phyloP scores from a whole-genome alignment of 2,888 invertebrate genomes.

The Apotomis capreana region DNA sequence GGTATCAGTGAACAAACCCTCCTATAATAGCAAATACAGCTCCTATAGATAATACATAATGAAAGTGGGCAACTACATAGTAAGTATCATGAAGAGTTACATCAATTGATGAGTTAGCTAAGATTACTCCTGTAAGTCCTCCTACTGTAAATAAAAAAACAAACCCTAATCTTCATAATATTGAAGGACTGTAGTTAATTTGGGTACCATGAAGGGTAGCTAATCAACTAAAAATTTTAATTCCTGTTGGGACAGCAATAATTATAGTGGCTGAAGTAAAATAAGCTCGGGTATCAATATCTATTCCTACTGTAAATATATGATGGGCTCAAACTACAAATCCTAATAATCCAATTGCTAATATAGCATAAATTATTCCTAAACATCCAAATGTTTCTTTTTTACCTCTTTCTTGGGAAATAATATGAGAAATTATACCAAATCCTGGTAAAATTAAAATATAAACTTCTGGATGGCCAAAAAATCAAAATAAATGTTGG shows the following conservation, averaged over 20 bases:
- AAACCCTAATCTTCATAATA: conserved; percentile 89
- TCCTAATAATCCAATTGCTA: conserved; percentile 91
- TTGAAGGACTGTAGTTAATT: conserved; percentile 83
- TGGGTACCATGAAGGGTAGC: conserved; percentile 87
- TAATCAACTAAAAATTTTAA: conserved; percentile 92
- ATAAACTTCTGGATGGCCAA: conserved; percentile 94
- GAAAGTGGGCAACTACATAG: conserved; percentile 92
- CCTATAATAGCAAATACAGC: conserved; percentile 91
- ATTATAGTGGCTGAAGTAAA: conserved; percentile 93
- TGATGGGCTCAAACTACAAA: conserved; percentile 94
- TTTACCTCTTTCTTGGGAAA: conserved; percentile 89
- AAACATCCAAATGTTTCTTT: conserved; percentile 88
- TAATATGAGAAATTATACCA: conserved; percentile 91
- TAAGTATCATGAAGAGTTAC: conserved; percentile 91
- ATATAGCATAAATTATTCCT: conserved; percentile 93
- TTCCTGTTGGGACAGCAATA: conserved; percentile 93
- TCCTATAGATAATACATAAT: conserved; percentile 91
- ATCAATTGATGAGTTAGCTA: conserved; percentile 90
- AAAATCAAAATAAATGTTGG: conserved; percentile 94
- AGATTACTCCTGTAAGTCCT: conserved; percentile 86
- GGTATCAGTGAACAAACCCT: conserved; percentile 88
- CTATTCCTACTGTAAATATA: conserved; percentile 93
- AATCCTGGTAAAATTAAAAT: conserved; percentile 93
- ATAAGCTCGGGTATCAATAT: conserved; percentile 92
- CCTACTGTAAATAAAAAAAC: conserved; percentile 90